A percentile compares a stretch with the other conserved stretches of the same genome.
phyloP scores from a whole-genome alignment of 2,888 invertebrate genomes.

The Microplitis deprimator region DNA sequence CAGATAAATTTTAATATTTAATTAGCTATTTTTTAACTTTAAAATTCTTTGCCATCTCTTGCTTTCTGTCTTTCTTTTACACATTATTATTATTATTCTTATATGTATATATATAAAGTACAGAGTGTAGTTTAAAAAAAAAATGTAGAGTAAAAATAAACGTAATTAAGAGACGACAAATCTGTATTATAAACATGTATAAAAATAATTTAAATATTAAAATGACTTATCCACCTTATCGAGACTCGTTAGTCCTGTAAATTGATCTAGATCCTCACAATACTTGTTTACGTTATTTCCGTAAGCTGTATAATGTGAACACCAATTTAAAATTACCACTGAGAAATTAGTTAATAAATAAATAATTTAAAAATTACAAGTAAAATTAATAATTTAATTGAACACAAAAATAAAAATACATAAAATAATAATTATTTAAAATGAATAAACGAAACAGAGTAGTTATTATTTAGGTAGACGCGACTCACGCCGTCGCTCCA shows the following conservation, averaged over 20 bases:
- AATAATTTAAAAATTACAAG: neutral
- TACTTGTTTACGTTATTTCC: neutral
- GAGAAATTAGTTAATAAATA: neutral
- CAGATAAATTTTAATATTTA: neutral
- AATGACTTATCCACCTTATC: conserved; percentile 21
- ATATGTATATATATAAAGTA: neutral
- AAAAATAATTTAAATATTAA: too few species aligned
- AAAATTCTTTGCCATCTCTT: conserved; percentile 11
- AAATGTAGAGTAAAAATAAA: neutral
- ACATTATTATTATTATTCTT: neutral
- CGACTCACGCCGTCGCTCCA: conserved; percentile 49
- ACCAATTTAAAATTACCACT: neutral
- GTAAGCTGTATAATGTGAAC: neutral
- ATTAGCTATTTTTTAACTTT: conserved; percentile 11
- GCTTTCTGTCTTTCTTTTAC: conserved; percentile 7
- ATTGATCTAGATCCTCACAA: conserved; percentile 25
- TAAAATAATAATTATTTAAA: neutral
- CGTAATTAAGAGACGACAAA: neutral
- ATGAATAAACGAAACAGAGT: conserved; percentile 5
- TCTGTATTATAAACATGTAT: too few species aligned
- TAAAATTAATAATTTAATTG: neutral
- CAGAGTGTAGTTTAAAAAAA: neutral
- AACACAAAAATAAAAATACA: neutral
- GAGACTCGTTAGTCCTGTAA: conserved; percentile 5
- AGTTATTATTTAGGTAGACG: conserved; percentile 45